Percentiles rank a stretch among this genome's conserved stretches.
Conservation (phyloP, 2,797 vertebrate genomes). For the Ctenosaura bakeri region DNA sequence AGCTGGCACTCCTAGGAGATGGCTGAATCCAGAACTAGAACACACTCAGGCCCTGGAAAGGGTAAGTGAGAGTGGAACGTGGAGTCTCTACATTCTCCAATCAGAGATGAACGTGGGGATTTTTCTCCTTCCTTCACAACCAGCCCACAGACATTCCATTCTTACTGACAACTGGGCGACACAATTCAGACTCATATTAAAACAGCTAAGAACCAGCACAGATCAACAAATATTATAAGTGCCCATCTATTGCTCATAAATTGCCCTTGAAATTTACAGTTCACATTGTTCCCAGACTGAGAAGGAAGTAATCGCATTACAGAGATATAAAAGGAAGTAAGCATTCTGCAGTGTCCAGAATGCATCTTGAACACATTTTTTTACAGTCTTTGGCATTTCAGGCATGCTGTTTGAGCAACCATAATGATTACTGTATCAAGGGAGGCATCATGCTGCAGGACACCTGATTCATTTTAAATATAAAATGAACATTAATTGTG, state of each 20-base stretch:
- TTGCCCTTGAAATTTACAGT: conserved; percentile 4
- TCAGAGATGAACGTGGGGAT: no score
- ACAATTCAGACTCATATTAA: not conserved
- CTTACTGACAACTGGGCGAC: not conserved
- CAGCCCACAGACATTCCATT: not conserved
- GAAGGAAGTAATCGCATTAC: conserved; percentile 28
- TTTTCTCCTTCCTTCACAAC: not conserved
- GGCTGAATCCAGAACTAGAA: no score
- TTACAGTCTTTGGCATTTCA: conserved; percentile 58
- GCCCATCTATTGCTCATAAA: not conserved
- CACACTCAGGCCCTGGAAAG: no score
- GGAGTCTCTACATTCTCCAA: no score
- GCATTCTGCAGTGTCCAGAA: conserved; percentile 30
- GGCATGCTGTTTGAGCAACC: conserved; percentile 56
- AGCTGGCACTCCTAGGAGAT: no score
- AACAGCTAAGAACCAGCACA: conserved; percentile 18
- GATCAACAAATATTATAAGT: conserved; percentile 11
- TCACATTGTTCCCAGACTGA: not conserved
- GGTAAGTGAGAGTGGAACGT: no score
- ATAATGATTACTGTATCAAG: conserved; percentile 52
- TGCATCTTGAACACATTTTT: conserved; percentile 56
- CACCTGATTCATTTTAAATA: conserved; percentile 68
- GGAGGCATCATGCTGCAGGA: conserved; percentile 55
- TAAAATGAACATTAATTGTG: conserved; percentile 74
- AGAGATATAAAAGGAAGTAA: conserved; percentile 14